These are phyloP conservation scores for Apodemia duryi DNA, from an alignment of 2,888 invertebrate species.

Conservation along the genomic window DNA sequence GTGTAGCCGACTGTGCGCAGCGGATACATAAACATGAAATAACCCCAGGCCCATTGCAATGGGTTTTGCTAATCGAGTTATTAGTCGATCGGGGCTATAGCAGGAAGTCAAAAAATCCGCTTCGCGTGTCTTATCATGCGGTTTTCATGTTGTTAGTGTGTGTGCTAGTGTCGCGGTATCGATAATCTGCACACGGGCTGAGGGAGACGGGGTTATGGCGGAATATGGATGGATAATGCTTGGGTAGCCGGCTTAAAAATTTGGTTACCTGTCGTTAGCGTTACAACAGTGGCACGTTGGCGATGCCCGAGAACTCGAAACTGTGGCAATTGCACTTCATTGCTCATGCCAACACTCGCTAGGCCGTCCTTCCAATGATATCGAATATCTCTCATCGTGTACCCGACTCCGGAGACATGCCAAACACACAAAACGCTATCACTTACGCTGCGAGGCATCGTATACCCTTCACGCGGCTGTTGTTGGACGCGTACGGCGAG, in stretches of 20 bases:
- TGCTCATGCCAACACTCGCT: constrained; percentile 96
- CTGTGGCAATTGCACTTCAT: constrained; percentile 97
- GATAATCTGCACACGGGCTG: constrained; percentile 70
- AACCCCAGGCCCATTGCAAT: constrained; percentile 77
- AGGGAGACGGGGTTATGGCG: constrained; percentile 71
- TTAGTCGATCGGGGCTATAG: constrained; percentile 68
- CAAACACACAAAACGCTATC: constrained; percentile 80
- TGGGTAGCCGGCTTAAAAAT: constrained; percentile 52
- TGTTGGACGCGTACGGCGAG: constrained; percentile 46
- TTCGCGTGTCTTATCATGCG: constrained; percentile 68
- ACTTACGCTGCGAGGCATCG: constrained; percentile 75
- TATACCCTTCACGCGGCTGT: constrained; percentile 50
- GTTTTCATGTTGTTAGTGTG: constrained; percentile 66
- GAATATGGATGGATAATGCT: constrained; percentile 65
- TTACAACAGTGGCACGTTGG: constrained; percentile 95
- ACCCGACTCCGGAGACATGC: constrained; percentile 90
- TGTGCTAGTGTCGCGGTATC: constrained; percentile 70
- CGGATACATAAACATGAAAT: constrained; percentile 71
- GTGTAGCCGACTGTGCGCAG: constrained; percentile 95
- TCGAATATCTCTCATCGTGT: constrained; percentile 98
- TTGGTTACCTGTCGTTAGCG: constrained; percentile 95
- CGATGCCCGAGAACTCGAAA: constrained; percentile 98
- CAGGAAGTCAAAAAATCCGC: constrained; percentile 60
- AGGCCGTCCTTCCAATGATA: constrained; percentile 97
- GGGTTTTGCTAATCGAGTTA: constrained; percentile 74